phyloP scores from a whole-genome alignment of 2,888 invertebrate species.

The Aspidiotus destructor region DNA sequence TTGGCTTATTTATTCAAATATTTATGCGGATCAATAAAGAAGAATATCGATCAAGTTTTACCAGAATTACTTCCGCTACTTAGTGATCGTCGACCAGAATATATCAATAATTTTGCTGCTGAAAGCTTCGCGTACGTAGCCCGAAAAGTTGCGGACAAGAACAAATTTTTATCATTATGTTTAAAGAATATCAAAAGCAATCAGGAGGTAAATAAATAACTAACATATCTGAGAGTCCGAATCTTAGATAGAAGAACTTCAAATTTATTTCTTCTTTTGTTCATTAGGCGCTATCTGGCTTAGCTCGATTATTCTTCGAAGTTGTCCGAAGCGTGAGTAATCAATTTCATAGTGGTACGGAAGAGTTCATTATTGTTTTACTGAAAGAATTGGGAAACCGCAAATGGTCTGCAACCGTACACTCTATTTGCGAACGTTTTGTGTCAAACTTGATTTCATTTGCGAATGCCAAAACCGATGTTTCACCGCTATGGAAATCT shows the following conservation, averaged over 20 bases:
- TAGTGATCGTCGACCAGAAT: conserved; percentile 64
- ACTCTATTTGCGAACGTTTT: conserved; percentile 18
- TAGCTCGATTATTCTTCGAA: conserved; percentile 80
- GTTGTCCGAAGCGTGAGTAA: conserved; percentile 71
- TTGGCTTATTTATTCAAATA: conserved; percentile 85
- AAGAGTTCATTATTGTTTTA: conserved; percentile 57
- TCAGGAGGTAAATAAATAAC: conserved; percentile 53
- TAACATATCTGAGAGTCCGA: not conserved
- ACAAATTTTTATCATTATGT: conserved; percentile 59
- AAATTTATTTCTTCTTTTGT: conserved; percentile 34
- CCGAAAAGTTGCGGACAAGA: conserved; percentile 72
- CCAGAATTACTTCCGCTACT: conserved; percentile 64
- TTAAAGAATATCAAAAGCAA: conserved; percentile 56
- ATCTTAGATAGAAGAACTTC: not conserved
- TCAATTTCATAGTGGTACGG: conserved; percentile 76
- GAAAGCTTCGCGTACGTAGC: conserved; percentile 94
- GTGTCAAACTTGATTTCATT: conserved; percentile 6
- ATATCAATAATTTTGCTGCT: conserved; percentile 86
- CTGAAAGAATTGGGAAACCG: conserved; percentile 7
- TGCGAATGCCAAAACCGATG: conserved; percentile 11
- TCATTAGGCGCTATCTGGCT: conserved; percentile 63
- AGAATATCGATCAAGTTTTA: conserved; percentile 64
- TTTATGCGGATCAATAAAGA: conserved; percentile 68
- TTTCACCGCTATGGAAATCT: conserved; percentile 23
- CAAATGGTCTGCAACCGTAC: conserved; percentile 7